A percentile compares a stretch with the other conserved stretches of the same genome.
Evolutionary conservation across 2,797 vertebrate species (phyloP).

Genomic region (Syngnathus rostellatus): DNA sequence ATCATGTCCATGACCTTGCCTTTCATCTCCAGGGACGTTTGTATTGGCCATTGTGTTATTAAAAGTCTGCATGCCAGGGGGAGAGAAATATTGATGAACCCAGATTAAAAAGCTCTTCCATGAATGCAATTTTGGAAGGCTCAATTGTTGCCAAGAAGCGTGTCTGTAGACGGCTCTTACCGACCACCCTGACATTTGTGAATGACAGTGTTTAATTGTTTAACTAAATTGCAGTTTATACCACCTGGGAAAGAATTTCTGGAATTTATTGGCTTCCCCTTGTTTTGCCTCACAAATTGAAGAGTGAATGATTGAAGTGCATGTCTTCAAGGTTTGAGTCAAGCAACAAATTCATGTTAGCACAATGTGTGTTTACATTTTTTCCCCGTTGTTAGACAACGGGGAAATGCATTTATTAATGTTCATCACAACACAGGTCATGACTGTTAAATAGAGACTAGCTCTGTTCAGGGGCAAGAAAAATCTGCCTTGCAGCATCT

Average conservation of each 20-base stretch:
- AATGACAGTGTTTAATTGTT: slow-evolving; percentile 63
- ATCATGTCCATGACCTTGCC: slow-evolving; percentile 55
- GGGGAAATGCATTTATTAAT: background rate
- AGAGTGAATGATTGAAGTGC: slow-evolving; percentile 17
- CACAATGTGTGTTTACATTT: background rate
- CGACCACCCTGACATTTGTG: slow-evolving; percentile 39
- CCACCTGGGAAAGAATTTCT: slow-evolving; percentile 58
- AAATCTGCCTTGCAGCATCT: background rate
- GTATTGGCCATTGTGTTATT: slow-evolving; percentile 25
- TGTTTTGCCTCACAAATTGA: slow-evolving; percentile 48
- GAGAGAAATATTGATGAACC: slow-evolving; percentile 10
- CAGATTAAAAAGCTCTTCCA: slow-evolving; percentile 10
- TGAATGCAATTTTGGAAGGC: background rate
- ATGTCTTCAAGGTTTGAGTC: background rate
- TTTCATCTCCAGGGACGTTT: slow-evolving; percentile 34
- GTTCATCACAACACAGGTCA: background rate
- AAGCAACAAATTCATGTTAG: background rate
- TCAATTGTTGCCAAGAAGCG: background rate
- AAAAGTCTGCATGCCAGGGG: slow-evolving; percentile 8
- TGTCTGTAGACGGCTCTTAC: background rate
- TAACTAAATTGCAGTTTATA: slow-evolving; percentile 68
- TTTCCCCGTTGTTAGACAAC: background rate
- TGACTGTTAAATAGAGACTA: background rate
- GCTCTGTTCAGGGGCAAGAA: background rate
- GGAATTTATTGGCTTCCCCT: slow-evolving; percentile 50